Evolutionary conservation across 2,888 invertebrate species (phyloP).

Genomic region (Noctuana brunneofusca): DNA sequence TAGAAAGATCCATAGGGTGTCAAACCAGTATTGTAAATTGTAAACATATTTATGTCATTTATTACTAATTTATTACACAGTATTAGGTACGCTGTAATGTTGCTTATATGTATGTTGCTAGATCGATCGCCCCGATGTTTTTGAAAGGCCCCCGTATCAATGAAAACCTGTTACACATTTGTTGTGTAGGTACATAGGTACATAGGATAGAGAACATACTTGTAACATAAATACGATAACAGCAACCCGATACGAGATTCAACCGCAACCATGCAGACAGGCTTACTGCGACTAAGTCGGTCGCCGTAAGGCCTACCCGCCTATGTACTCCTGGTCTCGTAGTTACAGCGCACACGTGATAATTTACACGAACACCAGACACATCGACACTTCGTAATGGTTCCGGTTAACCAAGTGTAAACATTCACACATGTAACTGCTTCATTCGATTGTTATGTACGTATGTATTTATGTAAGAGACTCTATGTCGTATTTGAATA

Average conservation of each 20-base stretch:
- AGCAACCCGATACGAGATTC: slow-evolving; percentile 52
- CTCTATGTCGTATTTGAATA: neutral
- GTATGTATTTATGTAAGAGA: no score
- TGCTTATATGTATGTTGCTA: no score
- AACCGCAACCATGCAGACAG: slow-evolving; percentile 53
- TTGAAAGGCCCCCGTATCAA: no score
- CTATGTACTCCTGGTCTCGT: neutral
- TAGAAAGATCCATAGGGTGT: no score
- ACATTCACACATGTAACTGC: slow-evolving; percentile 24
- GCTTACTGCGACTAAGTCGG: slow-evolving; percentile 36
- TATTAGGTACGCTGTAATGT: no score
- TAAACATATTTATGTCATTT: no score
- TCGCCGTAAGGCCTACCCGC: slow-evolving; percentile 18
- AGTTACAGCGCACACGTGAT: slow-evolving; percentile 61
- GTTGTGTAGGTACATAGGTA: neutral
- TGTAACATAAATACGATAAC: slow-evolving; percentile 42
- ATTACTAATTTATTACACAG: no score
- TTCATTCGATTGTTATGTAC: slow-evolving; percentile 34
- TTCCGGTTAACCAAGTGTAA: slow-evolving; percentile 59
- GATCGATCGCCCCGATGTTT: no score
- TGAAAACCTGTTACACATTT: no score
- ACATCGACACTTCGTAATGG: slow-evolving; percentile 58
- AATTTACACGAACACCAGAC: slow-evolving; percentile 68
- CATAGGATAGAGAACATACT: slow-evolving; percentile 18
- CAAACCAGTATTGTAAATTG: no score